Base-by-base conservation (phyloP, 2,888 invertebrate genomes). In the Acanthacorydalis orientalis region DNA sequence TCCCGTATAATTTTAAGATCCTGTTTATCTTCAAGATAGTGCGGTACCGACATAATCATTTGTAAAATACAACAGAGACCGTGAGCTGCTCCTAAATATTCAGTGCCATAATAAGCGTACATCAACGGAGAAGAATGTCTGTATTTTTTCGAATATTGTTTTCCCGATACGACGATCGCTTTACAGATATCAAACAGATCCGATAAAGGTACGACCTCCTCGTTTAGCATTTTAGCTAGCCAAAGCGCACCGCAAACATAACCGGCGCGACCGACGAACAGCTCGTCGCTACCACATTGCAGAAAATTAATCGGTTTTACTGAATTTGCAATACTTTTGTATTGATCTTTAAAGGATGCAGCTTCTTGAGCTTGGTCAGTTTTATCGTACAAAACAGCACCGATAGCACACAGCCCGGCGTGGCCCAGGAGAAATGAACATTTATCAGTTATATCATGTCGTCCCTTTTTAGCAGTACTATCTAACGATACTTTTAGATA, bases 241-340 rank as follows among this genome's bases (percentile, higher is more conserved):
- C 85, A 85, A 31, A 86, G 61, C 6, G 80, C 77, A 6, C 87
- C 89, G 53, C 80, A 78, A 1, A 91, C 61, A 57, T 83, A 90
- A 0, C 90, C 91, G 40, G 89, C 80, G 51, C 90, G 72, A 0
- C 91, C 91, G 1, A 89, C 86, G 57, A 91, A 80, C 16, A 88
- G 67, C 62, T 91, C 91, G 64, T 91, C 89, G 33, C 83, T 82
- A 14, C 83, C 83, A 57, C 74, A 73, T 57, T 72, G 71, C 10
- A 78, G 64, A 56, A 79, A 81, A 53, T 68, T 61, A 44, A 63
- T 56, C 46, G 74, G 69, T 54, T 71, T 70, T 56, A 75, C 75
- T 38, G 66, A 57, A 12, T 57, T 57, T 12, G 63, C 65, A n/a
- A 63, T 59, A 12, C 62, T 57, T 16, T 63, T 59, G 58, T 69